Evolutionary conservation across 2,888 invertebrate species (phyloP).

Genomic region (Cenopis cana): DNA sequence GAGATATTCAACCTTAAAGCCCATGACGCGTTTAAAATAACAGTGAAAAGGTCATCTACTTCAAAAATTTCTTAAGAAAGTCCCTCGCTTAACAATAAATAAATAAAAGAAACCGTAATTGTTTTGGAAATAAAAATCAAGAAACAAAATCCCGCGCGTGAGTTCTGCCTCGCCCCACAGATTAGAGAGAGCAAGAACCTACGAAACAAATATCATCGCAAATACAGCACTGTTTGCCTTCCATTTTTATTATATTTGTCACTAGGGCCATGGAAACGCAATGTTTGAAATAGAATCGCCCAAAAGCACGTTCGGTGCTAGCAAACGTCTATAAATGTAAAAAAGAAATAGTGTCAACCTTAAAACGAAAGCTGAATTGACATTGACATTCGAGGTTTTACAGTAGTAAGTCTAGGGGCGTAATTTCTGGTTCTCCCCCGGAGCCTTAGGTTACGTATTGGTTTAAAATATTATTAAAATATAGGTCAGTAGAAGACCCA

Average conservation of each 20-base stretch:
- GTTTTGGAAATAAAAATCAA: conserved; percentile 63
- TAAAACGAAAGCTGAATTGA: conserved; percentile 28
- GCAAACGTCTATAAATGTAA: neutral
- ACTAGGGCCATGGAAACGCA: conserved; percentile 57
- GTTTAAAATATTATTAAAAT: too few species aligned
- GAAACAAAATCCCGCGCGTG: conserved; percentile 79
- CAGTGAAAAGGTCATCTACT: neutral
- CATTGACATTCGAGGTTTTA: neutral
- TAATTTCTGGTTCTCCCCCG: too few species aligned
- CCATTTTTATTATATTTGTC: conserved; percentile 79
- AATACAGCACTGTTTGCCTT: conserved; percentile 78
- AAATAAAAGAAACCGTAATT: conserved; percentile 33
- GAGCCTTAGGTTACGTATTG: too few species aligned
- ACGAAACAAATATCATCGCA: conserved; percentile 72
- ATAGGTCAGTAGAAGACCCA: too few species aligned
- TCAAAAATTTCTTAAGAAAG: neutral
- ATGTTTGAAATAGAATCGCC: conserved; percentile 63
- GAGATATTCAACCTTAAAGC: too few species aligned
- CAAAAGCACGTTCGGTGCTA: conserved; percentile 66
- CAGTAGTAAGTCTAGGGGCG: too few species aligned
- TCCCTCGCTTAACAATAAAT: neutral
- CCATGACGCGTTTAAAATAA: too few species aligned
- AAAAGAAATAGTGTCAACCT: neutral
- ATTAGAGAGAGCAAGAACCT: conserved; percentile 79
- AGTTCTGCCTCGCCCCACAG: conserved; percentile 67